Percentiles rank a stretch among this genome's conserved stretches.
Conservation (phyloP, 1,140 invertebrate genomes). For the Ridgeia piscesae region DNA sequence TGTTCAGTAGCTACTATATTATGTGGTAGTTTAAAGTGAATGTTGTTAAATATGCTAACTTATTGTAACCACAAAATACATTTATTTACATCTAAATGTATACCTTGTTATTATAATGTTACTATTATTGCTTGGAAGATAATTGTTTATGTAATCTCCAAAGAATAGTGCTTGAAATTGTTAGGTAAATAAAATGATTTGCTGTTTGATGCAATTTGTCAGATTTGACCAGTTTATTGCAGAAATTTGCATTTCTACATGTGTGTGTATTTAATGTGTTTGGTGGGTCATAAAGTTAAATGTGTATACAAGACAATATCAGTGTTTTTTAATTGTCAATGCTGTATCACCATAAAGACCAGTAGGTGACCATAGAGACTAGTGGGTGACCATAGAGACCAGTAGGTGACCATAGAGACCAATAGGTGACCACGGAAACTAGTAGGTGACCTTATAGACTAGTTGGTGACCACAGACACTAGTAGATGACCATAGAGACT, state of each 20-base stretch:
- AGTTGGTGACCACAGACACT: too few relatives aligned
- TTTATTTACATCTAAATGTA: not conserved
- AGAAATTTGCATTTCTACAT: not conserved
- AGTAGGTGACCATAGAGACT: too few relatives aligned
- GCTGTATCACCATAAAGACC: not conserved
- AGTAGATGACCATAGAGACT: too few relatives aligned
- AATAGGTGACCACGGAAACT: too few relatives aligned
- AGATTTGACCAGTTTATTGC: not conserved
- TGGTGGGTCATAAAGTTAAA: not conserved
- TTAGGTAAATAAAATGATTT: not conserved
- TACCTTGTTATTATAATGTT: not conserved
- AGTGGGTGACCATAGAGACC: too few relatives aligned
- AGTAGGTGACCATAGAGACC: too few relatives aligned
- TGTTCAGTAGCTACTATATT: not conserved
- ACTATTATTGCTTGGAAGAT: not conserved
- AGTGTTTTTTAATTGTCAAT: not conserved
- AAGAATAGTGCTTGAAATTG: not conserved
- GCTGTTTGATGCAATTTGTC: not conserved
- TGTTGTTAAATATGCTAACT: not conserved
- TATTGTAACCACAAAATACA: not conserved
- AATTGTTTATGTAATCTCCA: not conserved
- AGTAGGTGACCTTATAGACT: too few relatives aligned
- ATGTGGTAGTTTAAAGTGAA: not conserved
- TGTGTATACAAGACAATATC: not conserved
- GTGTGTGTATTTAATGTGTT: not conserved